Conservation (phyloP, 2,888 invertebrate species). For the Philereme transversata region DNA sequence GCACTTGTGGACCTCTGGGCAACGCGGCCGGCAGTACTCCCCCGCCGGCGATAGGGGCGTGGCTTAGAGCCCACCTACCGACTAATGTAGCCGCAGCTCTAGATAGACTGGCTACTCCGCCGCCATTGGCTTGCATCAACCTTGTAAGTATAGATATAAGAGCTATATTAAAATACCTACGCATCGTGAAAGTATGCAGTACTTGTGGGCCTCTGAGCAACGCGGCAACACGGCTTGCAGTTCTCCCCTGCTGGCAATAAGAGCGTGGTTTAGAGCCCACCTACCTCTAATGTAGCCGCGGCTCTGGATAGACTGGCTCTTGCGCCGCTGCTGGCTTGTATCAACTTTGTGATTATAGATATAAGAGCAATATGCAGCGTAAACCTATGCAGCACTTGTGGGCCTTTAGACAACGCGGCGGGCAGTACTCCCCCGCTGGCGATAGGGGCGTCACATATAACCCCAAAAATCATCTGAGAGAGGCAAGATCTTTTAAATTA, state of each 20-base stretch:
- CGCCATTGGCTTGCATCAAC: conserved; percentile 59
- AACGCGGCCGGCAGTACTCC: conserved; percentile 51
- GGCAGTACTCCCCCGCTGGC: conserved; percentile 27
- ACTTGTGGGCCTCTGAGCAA: too few species aligned
- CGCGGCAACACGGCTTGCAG: too few species aligned
- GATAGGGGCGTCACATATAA: conserved; percentile 69
- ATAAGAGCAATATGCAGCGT: neutral
- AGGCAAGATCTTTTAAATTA: too few species aligned
- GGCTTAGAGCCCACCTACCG: conserved; percentile 69
- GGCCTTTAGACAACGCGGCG: too few species aligned
- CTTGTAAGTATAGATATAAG: conserved; percentile 47
- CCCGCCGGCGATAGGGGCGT: conserved; percentile 65
- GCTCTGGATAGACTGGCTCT: conserved; percentile 63
- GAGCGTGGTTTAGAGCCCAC: conserved; percentile 70
- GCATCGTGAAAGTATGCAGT: too few species aligned
- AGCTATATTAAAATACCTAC: neutral
- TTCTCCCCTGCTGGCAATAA: conserved; percentile 45
- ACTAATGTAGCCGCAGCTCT: conserved; percentile 61
- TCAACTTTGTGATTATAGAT: conserved; percentile 53
- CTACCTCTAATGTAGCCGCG: conserved; percentile 62
- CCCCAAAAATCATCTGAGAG: conserved; percentile 32
- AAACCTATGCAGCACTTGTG: too few species aligned
- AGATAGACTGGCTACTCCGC: conserved; percentile 62
- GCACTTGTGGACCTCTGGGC: conserved; percentile 50
- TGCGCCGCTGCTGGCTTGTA: conserved; percentile 60